Conservation (phyloP, 2,888 invertebrate species). For the Rhamnusium bicolor region DNA sequence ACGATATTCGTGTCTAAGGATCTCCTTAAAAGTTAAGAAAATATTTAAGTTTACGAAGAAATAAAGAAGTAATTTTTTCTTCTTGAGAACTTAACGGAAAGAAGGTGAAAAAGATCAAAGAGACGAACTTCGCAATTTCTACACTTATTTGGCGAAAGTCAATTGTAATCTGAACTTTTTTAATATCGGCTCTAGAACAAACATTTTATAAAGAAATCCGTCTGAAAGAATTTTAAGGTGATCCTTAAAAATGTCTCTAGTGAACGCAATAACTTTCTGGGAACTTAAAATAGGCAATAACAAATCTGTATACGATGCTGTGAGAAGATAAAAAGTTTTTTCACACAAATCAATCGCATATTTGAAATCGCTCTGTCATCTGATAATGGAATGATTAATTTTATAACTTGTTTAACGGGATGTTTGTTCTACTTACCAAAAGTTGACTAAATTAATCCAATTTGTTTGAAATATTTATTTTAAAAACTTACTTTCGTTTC, state of each 20-base stretch:
- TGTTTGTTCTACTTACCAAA: background rate
- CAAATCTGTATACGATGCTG: constrained; percentile 3
- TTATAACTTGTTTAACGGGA: background rate
- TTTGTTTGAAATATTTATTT: background rate
- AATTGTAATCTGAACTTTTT: constrained; percentile 47
- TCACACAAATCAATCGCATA: constrained; percentile 8
- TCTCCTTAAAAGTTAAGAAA: background rate
- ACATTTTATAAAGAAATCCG: constrained; percentile 41
- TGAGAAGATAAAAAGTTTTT: constrained; percentile 8
- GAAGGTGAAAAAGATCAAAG: constrained; percentile 39
- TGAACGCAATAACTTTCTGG: constrained; percentile 15
- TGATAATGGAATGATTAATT: constrained; percentile 15
- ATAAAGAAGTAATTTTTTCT: constrained; percentile 22
- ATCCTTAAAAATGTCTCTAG: background rate
- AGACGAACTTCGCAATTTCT: constrained; percentile 40
- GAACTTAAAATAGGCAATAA: constrained; percentile 22
- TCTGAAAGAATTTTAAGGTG: constrained; percentile 7
- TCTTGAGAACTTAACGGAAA: constrained; percentile 28
- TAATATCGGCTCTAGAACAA: constrained; percentile 43
- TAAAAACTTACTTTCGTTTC: background rate
- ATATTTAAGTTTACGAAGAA: background rate
- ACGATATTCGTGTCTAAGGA: background rate
- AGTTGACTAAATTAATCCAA: background rate
- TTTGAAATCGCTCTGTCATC: background rate
- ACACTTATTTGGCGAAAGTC: constrained; percentile 39